phyloP scores from a whole-genome alignment of 2,113 vertebrate species.

The Ochotona curzoniae region DNA sequence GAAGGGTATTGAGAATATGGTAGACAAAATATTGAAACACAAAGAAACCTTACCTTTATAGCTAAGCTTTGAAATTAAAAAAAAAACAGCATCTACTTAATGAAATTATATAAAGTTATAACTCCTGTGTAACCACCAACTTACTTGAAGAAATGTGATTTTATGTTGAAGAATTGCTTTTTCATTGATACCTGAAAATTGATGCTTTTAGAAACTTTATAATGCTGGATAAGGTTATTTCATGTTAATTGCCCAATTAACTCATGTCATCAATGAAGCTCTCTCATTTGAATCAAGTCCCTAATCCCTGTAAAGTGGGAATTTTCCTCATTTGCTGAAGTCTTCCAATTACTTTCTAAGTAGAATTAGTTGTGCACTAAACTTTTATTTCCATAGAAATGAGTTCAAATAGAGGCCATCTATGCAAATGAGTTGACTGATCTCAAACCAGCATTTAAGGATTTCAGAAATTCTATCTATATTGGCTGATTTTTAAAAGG shows the following conservation, averaged over 20 bases:
- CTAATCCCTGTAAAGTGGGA: slow-evolving; percentile 79
- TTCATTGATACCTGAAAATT: slow-evolving; percentile 68
- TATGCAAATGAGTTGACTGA: slow-evolving; percentile 75
- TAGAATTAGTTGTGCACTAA: slow-evolving; percentile 80
- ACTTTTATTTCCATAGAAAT: slow-evolving; percentile 82
- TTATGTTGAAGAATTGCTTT: slow-evolving; percentile 69
- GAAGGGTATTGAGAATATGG: neutral
- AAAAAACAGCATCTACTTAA: neutral
- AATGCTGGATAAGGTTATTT: slow-evolving; percentile 77
- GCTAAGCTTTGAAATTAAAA: slow-evolving; percentile 1
- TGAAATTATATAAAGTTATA: slow-evolving; percentile 34
- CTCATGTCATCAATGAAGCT: slow-evolving; percentile 76
- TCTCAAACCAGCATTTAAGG: slow-evolving; percentile 67
- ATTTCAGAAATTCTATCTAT: slow-evolving; percentile 58
- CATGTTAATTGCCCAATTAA: slow-evolving; percentile 81
- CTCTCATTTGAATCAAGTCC: slow-evolving; percentile 79
- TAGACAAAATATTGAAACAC: neutral
- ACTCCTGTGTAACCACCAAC: neutral
- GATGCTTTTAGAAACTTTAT: slow-evolving; percentile 62
- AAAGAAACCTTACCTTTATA: neutral
- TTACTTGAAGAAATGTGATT: slow-evolving; percentile 55
- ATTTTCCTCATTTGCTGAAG: slow-evolving; percentile 80
- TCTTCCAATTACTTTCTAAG: slow-evolving; percentile 80
- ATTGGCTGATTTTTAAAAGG: slow-evolving; percentile 65
- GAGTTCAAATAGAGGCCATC: slow-evolving; percentile 79